Conservation (phyloP, 1,140 invertebrate species). For the Homarus americanus region DNA sequence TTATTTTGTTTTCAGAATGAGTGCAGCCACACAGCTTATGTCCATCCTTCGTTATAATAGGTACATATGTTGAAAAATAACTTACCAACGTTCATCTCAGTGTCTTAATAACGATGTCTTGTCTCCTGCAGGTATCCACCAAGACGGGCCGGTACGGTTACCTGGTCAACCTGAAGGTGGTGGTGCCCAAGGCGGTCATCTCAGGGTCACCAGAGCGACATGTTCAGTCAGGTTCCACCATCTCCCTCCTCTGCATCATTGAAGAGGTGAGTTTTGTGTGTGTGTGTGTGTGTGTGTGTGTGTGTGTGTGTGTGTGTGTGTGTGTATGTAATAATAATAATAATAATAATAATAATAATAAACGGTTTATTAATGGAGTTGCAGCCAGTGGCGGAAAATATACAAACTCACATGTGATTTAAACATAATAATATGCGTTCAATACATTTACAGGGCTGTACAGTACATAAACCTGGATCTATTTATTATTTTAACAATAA, state of each 20-base stretch:
- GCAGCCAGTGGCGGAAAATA: too few relatives aligned
- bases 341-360: too few relatives aligned
- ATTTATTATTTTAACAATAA: too few relatives aligned
- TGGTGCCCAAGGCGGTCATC: constrained; percentile 76
- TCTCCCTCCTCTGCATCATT: constrained; percentile 77
- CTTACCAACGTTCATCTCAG: constrained; percentile 55
- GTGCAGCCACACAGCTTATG: too few relatives aligned
- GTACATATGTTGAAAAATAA: not conserved
- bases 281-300: not conserved
- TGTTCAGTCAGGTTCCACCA: constrained; percentile 77
- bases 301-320: constrained; percentile 28
- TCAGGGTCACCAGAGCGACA: constrained; percentile 77
- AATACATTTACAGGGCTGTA: too few relatives aligned
- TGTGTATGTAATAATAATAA: constrained; percentile 24
- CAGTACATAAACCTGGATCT: too few relatives aligned
- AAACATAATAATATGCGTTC: too few relatives aligned
- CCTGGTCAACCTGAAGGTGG: constrained; percentile 76
- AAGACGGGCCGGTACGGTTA: constrained; percentile 75
- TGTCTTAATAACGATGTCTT: constrained; percentile 54
- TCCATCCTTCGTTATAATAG: too few relatives aligned
- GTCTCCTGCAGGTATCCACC: constrained; percentile 75
- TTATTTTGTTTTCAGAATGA: too few relatives aligned
- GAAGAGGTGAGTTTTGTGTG: constrained; percentile 76
- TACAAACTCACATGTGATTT: too few relatives aligned
- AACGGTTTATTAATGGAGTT: too few relatives aligned